Evolutionary conservation across 2,888 invertebrate genomes (phyloP).

Genomic region (Drosophila falleni): DNA sequence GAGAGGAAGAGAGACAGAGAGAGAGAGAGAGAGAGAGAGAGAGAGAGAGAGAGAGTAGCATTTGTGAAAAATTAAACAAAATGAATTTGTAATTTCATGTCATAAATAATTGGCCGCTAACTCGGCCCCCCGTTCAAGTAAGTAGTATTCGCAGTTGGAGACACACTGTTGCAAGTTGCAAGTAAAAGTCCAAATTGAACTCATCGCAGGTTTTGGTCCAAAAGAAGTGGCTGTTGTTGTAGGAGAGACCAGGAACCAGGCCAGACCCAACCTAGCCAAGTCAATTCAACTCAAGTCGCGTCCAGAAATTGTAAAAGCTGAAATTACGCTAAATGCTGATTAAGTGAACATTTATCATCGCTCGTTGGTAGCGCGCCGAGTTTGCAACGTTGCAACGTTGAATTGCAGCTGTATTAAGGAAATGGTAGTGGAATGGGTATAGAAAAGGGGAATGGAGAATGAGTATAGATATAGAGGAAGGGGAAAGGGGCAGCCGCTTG

Average conservation of each 20-base stretch:
- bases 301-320: slow-evolving; percentile 82
- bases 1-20: no score
- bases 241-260: slow-evolving; percentile 25
- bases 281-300: slow-evolving; percentile 34
- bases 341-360: slow-evolving; percentile 85
- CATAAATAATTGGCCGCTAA: slow-evolving; percentile 85
- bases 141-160: slow-evolving; percentile 43
- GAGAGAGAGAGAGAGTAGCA: slow-evolving; percentile 25
- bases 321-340: slow-evolving; percentile 86
- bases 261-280: slow-evolving; percentile 29
- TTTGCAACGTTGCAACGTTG: slow-evolving; percentile 2
- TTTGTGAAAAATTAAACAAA: slow-evolving; percentile 84
- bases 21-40: no score
- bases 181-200: slow-evolving; percentile 24
- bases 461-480: neutral
- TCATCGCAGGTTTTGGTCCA: slow-evolving; percentile 38
- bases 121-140: slow-evolving; percentile 51
- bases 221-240: slow-evolving; percentile 41
- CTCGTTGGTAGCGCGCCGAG: slow-evolving; percentile 59
- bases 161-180: slow-evolving; percentile 33
- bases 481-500: slow-evolving; percentile 24
- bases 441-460: neutral
- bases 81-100: slow-evolving; percentile 85
- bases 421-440: slow-evolving; percentile 51
- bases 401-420: slow-evolving; percentile 73